Evolutionary conservation across 2,888 invertebrate species (phyloP), one percentile per base, ranked within the genome.

Genomic region (Mythimna ferrago): DNA sequence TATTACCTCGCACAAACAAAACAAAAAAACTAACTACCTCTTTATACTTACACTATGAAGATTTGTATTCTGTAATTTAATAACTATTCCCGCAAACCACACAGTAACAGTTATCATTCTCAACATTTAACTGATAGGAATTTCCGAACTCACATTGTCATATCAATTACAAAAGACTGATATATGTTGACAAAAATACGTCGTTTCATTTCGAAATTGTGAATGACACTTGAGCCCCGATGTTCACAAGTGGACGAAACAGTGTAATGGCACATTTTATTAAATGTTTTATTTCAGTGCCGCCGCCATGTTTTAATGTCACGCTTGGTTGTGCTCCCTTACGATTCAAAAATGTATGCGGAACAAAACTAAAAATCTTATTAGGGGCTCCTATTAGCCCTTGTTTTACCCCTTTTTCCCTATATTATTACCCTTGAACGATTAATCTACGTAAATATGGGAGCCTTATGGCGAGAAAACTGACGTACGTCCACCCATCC

Each of bases 191-290:
- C 61, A 57, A 70, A 76, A 76, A 78, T 62, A 56, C 64, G 32
- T 66, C 63, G 64, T 77, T 88, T 86, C 84, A 89, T 85, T 85
- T 85, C 82, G 81, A 86, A 86, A 88, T 88, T 86, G 87, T 88
- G 89, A 88, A 90, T 88, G 87, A 87, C 89, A 85, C 93, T 93
- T 86, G 82, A 90, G 72, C 80, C 81, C 81, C 84, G 84, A 87
- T 89, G 85, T 90, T 90, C 89, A 73, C 63, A 70, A 76, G 77
- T 73, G 80, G 89, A 86, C 66, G 88, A 88, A 90, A 88, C 87
- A 86, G 85, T 87, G 88, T 87, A 87, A 86, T 86, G 87, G 86
- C 84, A 85, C 87, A 88, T 92, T 93, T 93, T 92, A 93, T 92
- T 92, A 92, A 93, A 92, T 85, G 68, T 81, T 84, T 90, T 91